Base-by-base conservation (phyloP, 2,888 invertebrate genomes). In the Sinelater perroti region DNA sequence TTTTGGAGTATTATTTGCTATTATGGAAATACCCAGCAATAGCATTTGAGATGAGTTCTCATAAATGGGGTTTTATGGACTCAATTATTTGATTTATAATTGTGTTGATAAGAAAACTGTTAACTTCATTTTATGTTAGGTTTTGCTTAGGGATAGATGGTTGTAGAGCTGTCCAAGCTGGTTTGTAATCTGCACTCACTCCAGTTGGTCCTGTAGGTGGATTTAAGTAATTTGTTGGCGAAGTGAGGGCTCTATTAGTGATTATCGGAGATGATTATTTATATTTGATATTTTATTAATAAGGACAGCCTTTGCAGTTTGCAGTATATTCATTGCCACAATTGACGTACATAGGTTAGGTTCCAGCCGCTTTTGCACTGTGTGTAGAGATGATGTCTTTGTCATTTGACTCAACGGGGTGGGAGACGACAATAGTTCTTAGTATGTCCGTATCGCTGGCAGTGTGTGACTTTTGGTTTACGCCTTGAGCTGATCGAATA, bases 1-100 rank as follows among this genome's bases (percentile, higher is more conserved):
- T 30, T n/a, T 30, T n/a, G 30, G 30, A 30, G 30, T 5, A 30
- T 30, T 30, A 30, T 5, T 30, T 30, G 30, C 30, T 11, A 30
- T 30, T 30, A n/a, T n/a, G 5, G 8, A 30, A 30, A 30, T 30
- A 30, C n/a, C 30, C 30, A n/a, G 30, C 30, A 30, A 30, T 30
- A 3, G 30, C 30, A 11, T 30, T 30, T 3, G 30, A 30, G 4
- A 30, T 30, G 8, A 30, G 30, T 30, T 30, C 5, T 8, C 10
- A 10, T 30, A 30, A n/a, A n/a, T n/a, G n/a, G n/a, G n/a, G n/a
- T n/a, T n/a, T n/a, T n/a, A n/a, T n/a, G n/a, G n/a, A n/a, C n/a
- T n/a, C n/a, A n/a, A n/a, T n/a, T n/a, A n/a, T n/a, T n/a, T n/a
- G n/a, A n/a, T n/a, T n/a, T n/a, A n/a, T n/a, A n/a, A n/a, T n/a